These are phyloP conservation scores for Microcebus tavaratra DNA, from an alignment of 2,113 vertebrate genomes.

Conservation along the genomic window DNA sequence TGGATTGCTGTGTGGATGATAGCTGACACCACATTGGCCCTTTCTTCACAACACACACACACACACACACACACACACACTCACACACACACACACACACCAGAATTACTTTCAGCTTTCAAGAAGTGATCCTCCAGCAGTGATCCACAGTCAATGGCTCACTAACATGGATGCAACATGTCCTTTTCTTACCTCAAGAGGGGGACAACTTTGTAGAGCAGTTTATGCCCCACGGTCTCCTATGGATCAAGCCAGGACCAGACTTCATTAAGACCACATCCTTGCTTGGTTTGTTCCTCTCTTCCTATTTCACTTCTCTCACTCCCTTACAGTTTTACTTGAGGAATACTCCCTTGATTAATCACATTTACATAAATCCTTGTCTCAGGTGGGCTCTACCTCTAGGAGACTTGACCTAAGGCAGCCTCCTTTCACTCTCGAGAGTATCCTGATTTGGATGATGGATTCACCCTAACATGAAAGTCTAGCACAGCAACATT, in stretches of 20 bases:
- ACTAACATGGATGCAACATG: neutral
- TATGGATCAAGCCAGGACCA: neutral
- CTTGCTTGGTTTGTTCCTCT: neutral
- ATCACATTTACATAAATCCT: neutral
- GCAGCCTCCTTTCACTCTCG: neutral
- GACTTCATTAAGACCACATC: neutral
- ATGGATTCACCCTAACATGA: neutral
- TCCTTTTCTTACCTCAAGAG: neutral
- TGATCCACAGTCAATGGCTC: neutral
- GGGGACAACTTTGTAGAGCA: neutral
- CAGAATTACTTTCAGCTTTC: neutral
- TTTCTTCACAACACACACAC: rapidly evolving
- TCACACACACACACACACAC: neutral
- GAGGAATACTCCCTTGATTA: neutral
- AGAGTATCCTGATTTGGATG: neutral
- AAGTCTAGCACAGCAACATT: neutral
- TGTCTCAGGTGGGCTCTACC: neutral
- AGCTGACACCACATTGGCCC: neutral
- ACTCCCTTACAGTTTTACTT: neutral
- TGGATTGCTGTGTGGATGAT: neutral
- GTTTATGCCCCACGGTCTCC: neutral
- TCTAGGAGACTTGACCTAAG: neutral
- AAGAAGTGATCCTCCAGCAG: neutral
- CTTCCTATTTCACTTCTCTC: neutral
- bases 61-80: neutral